phyloP scores from a whole-genome alignment of 1,140 invertebrate species.

The Drosophila kepulauana region DNA sequence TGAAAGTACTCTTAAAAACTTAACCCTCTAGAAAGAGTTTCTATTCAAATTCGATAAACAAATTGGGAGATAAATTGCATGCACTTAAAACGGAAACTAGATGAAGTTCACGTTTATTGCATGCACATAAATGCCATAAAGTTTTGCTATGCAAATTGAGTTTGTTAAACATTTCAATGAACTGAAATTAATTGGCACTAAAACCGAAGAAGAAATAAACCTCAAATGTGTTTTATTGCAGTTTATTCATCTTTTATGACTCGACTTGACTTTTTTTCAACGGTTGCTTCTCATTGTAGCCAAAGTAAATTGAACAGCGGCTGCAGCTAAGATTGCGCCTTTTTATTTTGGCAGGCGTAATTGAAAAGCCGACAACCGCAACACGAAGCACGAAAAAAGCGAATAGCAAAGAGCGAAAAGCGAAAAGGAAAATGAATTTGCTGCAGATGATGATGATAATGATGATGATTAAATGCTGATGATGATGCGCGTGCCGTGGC shows the following conservation, averaged over 20 bases:
- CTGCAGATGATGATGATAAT: conserved; percentile 25
- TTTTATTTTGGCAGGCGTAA: conserved; percentile 46
- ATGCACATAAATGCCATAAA: too few relatives aligned
- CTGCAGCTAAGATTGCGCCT: conserved; percentile 13
- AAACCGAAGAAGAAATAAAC: background rate
- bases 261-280: background rate
- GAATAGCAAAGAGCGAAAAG: background rate
- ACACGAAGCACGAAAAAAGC: conserved; percentile 25
- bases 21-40: too few relatives aligned
- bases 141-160: too few relatives aligned
- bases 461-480: conserved; percentile 51
- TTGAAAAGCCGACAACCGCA: conserved; percentile 41
- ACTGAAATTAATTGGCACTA: background rate
- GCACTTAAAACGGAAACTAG: too few relatives aligned
- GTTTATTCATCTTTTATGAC: background rate
- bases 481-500: conserved; percentile 74
- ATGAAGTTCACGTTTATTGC: too few relatives aligned
- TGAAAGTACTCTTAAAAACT: too few relatives aligned
- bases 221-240: background rate
- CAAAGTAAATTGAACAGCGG: conserved; percentile 9
- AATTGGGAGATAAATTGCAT: too few relatives aligned
- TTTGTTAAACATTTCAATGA: too few relatives aligned
- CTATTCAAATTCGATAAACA: too few relatives aligned
- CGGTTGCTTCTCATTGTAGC: background rate
- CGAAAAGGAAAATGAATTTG: conserved; percentile 38